Evolutionary conservation across 2,797 vertebrate genomes (phyloP), one percentile per base, ranked within the genome.

Genomic region (Numenius phaeopus): DNA sequence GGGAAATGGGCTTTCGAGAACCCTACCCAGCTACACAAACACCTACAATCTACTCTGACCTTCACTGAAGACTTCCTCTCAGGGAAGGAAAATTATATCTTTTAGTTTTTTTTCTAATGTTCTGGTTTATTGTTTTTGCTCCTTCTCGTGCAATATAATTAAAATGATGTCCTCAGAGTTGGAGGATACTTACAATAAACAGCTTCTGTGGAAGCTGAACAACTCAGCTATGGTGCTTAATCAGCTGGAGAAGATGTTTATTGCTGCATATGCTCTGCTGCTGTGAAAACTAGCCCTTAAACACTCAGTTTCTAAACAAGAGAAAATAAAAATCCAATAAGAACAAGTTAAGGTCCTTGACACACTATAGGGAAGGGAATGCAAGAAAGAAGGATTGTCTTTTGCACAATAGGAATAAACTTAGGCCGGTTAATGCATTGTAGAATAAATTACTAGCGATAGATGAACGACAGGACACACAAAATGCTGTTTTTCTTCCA

Each of bases 291-390:
- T 89, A 87, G 73, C 90, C 86, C 64, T 91, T 95, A 95, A 90
- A 76, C 27, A 72, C 62, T 92, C 73, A 6, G 27, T 87, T 97
- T 96, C 92, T 96, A 97, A 96, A 88, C 61, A 91, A 89, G 83
- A 95, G 78, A 96, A 95, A 96, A 95, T 96, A 97, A 96, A 97
- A 97, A 90, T 89, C 95, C 89, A 94, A 92, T 94, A 92, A 95
- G 94, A 95, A 70, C 82, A 97, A 96, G 91, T 88, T 96, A 86
- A 96, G 91, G 96, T 90, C 75, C 89, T 90, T 95, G 94, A 96
- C 88, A 89, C 83, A 42, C 94, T 69, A 67, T 59, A 61, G 84
- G 70, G 49, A 97, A 96, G 75, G 61, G 58, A 83, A 90, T 49
- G 77, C 72, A 91, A 80, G 71, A 59, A 86, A 80, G 75, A 93